These are phyloP conservation scores for Cetonia aurata DNA, from an alignment of 2,888 invertebrate genomes.

Conservation along the genomic window DNA sequence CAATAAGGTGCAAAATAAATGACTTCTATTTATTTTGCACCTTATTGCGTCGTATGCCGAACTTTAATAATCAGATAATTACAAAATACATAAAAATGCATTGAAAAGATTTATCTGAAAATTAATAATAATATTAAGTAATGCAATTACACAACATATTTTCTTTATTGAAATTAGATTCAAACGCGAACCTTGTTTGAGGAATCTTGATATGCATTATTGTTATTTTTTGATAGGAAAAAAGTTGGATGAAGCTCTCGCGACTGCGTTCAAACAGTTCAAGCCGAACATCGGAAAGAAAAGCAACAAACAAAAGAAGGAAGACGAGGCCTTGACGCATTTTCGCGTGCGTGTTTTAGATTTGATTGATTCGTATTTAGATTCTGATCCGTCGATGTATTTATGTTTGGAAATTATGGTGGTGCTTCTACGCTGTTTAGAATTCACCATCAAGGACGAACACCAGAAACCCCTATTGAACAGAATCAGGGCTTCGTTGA, in stretches of 20 bases:
- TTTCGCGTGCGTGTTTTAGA: conserved; percentile 82
- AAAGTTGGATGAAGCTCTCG: conserved; percentile 78
- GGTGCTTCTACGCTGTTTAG: conserved; percentile 76
- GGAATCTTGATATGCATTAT: not conserved
- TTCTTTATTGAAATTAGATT: not conserved
- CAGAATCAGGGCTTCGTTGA: conserved; percentile 74
- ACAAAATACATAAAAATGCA: no score
- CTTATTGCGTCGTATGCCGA: no score
- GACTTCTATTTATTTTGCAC: no score
- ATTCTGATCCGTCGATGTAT: conserved; percentile 77
- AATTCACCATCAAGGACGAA: conserved; percentile 77
- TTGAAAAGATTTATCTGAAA: no score
- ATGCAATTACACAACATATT: no score
- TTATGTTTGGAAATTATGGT: conserved; percentile 78
- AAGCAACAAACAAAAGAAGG: conserved; percentile 70
- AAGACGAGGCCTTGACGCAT: conserved; percentile 77
- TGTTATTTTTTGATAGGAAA: conserved; percentile 37
- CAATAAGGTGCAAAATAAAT: no score
- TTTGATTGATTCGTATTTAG: conserved; percentile 79
- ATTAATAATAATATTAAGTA: no score
- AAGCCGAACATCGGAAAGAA: conserved; percentile 67
- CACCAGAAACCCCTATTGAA: conserved; percentile 77
- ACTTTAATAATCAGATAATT: no score
- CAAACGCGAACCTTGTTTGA: conserved; percentile 60
- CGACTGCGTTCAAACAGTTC: conserved; percentile 79